Evolutionary conservation across 2,797 vertebrate species (phyloP), one percentile per base, ranked within the genome.

Genomic region (Sebastes minor): DNA sequence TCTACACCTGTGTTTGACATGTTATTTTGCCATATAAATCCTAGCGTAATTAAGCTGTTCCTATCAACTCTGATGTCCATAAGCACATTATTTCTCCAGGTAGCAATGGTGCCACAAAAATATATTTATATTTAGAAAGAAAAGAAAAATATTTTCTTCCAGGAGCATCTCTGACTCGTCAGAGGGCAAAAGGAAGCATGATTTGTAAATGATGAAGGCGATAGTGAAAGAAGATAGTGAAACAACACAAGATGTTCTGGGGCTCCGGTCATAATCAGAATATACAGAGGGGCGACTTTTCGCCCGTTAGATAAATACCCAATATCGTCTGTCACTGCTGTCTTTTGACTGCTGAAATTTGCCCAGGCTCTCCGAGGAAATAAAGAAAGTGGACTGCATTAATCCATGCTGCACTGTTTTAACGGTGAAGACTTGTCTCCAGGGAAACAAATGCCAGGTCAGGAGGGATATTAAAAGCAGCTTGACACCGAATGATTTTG

Each of bases 291-390:
- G 22, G 49, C 1, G 16, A 79, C 66, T 7, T 18, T 22, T 59
- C 20, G 33, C 14, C 9, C 14, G 1, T 56, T 65, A 63, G 77
- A 78, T 71, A 32, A 79, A 3, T 38, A 46, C 75, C 62, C 28
- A 66, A 28, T 28, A 85, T 74, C 7, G 27, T 35, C 72, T 57
- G 33, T 49, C 76, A 20, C 76, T 30, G 59, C 74, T 30, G 72
- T 61, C 76, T 59, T 74, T 71, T 72, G 52, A 55, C 62, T 68
- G 78, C 68, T 92, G 90, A 93, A 92, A 94, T 93, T 91, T 92
- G 83, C 82, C 25, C 72, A 25, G 27, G 28, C 70, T 89, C 94
- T 89, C 93, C 0, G 60, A 89, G 94, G 93, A 95, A 94, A 95
- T 94, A 87, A 93, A 83, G 27, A 62, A 61, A 80, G 79, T 9